A percentile compares a stretch with the other conserved stretches of the same genome.
These are phyloP conservation scores for Epizoanthus rinbou DNA, from an alignment of 92 coral and sea anemone genomes.

Conservation along the genomic window DNA sequence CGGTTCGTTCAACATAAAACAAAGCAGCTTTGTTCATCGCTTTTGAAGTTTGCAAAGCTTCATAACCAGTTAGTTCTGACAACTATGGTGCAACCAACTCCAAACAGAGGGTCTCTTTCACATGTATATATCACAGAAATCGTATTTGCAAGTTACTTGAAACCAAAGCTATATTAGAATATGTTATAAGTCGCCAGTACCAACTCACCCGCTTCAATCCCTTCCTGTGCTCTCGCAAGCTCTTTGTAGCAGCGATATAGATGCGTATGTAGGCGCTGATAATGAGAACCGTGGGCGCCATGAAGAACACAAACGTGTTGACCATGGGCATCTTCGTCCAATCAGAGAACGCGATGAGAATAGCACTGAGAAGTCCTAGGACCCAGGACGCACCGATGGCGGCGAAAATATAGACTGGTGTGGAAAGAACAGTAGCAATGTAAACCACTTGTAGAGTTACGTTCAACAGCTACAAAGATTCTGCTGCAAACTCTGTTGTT, in stretches of 20 bases:
- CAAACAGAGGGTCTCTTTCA: too few species aligned
- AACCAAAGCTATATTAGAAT: not conserved
- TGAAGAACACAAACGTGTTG: constrained; percentile 62
- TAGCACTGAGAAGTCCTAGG: constrained; percentile 58
- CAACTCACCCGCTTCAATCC: constrained; percentile 65
- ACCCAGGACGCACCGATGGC: constrained; percentile 77
- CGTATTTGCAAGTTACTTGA: too few species aligned
- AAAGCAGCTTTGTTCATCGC: too few species aligned
- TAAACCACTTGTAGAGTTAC: not conserved
- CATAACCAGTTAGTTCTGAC: too few species aligned
- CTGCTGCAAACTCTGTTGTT: too few species aligned
- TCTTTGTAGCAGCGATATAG: constrained; percentile 73
- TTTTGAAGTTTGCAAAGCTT: too few species aligned
- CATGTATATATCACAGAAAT: too few species aligned
- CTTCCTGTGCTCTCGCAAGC: constrained; percentile 63
- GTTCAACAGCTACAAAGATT: not conserved
- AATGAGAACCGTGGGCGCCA: constrained; percentile 65
- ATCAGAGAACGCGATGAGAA: constrained; percentile 43
- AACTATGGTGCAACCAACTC: too few species aligned
- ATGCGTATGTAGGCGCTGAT: constrained; percentile 69
- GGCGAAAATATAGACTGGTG: constrained; percentile 56
- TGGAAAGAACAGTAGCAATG: not conserved
- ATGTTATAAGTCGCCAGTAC: not conserved
- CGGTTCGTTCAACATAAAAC: too few species aligned
- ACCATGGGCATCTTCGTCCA: constrained; percentile 59